Base-by-base conservation (phyloP, 2,888 invertebrate species). In the Fragum sueziense region DNA sequence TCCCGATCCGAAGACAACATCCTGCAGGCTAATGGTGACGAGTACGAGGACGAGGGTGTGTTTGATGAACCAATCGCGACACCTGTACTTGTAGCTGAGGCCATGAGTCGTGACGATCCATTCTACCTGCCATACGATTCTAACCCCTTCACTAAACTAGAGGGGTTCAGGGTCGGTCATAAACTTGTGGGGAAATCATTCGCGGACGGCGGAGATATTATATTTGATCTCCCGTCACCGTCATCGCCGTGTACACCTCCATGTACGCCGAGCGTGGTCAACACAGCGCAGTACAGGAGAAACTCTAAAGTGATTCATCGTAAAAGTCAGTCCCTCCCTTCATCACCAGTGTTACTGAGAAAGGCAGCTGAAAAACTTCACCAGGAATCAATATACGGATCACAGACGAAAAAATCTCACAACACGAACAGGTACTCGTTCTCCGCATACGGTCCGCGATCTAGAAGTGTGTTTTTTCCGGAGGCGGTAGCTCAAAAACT, bases 191-290 rank as follows among this genome's bases (percentile, higher is more conserved):
- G 90, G 47, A 86, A 85, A 72, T 79, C 86, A 20, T 84, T 86
- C 61, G 83, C 85, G 65, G 85, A 75, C 70, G 82, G 79, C 52
- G 80, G 85, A 41, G 79, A 79, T 11, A 67, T 80, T 51, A 72
- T 77, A 92, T 95, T 96, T 90, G 96, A 96, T 91, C 94, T 96
- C 87, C 96, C 96, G 1, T 96, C 96, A 0, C 96, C 97, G 57
- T 85, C 88, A 6, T 87, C 85, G 29, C 87, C 89, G 3, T 76
- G 81, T 22, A 91, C 92, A 1, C 91, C 92, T 11, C 92, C 92
- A 1, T 88, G 88, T 72, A 90, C 90, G 0, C 91, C 91, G 25
- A 85, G 85, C 14, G 70, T 84, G 61, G 76, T 84, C 33, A 14
- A n/a, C n/a, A 75, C 74, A 20, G 41, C 57, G 25, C 34, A 27